Base-by-base conservation (phyloP, 1,140 invertebrate genomes). In the Drosophila chauvacae region DNA sequence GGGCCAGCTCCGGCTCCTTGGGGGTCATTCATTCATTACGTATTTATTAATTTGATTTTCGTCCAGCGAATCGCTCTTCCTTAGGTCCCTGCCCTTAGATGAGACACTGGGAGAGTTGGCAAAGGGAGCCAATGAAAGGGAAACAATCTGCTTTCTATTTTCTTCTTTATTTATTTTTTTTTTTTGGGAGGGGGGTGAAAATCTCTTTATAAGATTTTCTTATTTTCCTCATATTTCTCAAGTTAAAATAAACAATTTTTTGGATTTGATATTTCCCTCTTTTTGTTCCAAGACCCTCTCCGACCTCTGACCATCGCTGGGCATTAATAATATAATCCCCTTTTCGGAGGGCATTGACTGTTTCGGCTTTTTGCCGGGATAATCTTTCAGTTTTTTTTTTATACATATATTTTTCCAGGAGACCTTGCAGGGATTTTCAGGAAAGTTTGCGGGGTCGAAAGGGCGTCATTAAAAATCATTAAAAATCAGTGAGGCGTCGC, bases 381-480 rank as follows among this genome's bases (percentile, higher is more conserved):
- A 39, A 53, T 66, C 47, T 45, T 18, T 5, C 16, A n/a, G 20
- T 56, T 23, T 16, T 7, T 20, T 20, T 69, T 23, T 23, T 23
- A 3, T 23, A 23, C 23, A 23, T 23, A 33, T 30, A 45, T 55
- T 26, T 44, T 45, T 4, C 39, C 23, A 41, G 39, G 7, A 26
- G 45, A 16, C 41, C 41, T 65, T 37, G 18, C 44, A 16, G 45
- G 45, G 45, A 30, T 60, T 61, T 69, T 53, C 11, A 10, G 18
- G 5, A 62, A 64, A 44, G 56, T 64, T 64, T 59, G 42, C 2
- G 59, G 44, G 37, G 42, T 14, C n/a, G 60, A 47, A 53, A 53
- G 61, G 62, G 48, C 72, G 60, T 78, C 78, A 85, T 86, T 86
- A 76, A 79, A 86, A 86, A 81, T 81, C 82, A 86, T 86, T 86